Percentiles rank a stretch among this genome's conserved stretches.
phyloP scores from a whole-genome alignment of 2,797 vertebrate genomes.

The Yasuhikotakia modesta region DNA sequence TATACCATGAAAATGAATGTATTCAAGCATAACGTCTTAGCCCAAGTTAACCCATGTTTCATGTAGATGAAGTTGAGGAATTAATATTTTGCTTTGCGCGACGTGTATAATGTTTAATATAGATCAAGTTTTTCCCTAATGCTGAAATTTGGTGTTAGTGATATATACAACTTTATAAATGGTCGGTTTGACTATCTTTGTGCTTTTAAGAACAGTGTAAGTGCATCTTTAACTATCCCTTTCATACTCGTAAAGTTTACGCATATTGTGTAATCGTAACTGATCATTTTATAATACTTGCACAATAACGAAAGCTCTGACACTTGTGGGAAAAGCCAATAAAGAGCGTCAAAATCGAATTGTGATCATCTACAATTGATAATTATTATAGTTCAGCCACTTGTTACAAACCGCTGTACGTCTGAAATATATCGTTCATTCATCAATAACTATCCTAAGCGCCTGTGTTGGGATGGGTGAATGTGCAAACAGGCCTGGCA shows the following conservation, averaged over 20 bases:
- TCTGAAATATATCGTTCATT: background rate
- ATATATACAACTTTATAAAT: background rate
- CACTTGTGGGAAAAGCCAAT: conserved; percentile 55
- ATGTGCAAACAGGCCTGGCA: conserved; percentile 43
- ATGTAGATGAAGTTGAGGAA: no score
- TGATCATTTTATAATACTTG: conserved; percentile 81
- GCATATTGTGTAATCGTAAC: conserved; percentile 56
- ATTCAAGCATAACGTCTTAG: background rate
- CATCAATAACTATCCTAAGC: background rate
- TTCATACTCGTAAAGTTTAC: background rate
- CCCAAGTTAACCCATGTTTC: no score
- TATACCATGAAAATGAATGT: background rate
- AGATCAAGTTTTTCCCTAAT: background rate
- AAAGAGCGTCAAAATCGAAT: background rate
- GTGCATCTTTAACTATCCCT: background rate
- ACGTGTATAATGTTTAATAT: no score
- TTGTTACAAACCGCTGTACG: background rate
- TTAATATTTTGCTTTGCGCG: no score
- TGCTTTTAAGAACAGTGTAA: background rate
- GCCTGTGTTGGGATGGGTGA: conserved; percentile 19
- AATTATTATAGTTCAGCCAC: background rate
- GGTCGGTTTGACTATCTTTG: background rate
- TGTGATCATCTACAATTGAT: background rate
- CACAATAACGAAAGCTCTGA: conserved; percentile 81
- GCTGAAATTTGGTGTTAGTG: background rate